These are phyloP conservation scores for Drosophila rubida DNA, from an alignment of 2,888 invertebrate genomes.

Conservation along the genomic window DNA sequence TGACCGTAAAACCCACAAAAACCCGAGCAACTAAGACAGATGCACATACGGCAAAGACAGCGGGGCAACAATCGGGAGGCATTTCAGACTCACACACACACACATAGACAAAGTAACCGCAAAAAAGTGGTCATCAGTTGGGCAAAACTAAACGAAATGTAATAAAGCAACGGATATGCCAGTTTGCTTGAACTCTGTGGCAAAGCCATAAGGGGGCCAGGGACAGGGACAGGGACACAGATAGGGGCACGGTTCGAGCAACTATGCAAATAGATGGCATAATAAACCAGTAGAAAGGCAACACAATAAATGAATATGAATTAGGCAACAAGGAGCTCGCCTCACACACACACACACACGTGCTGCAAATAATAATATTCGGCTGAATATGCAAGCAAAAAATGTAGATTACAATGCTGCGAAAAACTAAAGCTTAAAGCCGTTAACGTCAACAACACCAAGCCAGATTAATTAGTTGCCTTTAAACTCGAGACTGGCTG, in stretches of 20 bases:
- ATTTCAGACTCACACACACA: constrained; percentile 26
- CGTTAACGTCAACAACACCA: neutral
- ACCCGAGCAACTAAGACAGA: constrained; percentile 55
- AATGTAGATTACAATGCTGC: neutral
- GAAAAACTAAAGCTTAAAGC: neutral
- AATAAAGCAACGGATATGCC: constrained; percentile 79
- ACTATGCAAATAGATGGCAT: constrained; percentile 50
- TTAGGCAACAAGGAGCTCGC: constrained; percentile 51
- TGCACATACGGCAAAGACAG: constrained; percentile 3
- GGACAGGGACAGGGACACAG: neutral
- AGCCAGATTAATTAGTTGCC: neutral
- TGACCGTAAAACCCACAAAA: constrained; percentile 59
- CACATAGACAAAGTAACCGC: constrained; percentile 68
- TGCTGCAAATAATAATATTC: neutral
- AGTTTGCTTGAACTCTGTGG: constrained; percentile 63
- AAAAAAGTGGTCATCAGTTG: constrained; percentile 80
- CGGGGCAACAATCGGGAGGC: neutral
- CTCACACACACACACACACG: too few species aligned
- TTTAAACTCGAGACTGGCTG: too few species aligned
- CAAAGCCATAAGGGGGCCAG: neutral
- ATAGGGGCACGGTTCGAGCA: too few species aligned
- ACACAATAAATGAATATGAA: constrained; percentile 78
- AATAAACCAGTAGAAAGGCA: constrained; percentile 43
- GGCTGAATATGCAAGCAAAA: neutral
- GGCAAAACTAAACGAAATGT: constrained; percentile 80